These are phyloP conservation scores for Galerucella pusilla DNA, from an alignment of 2,888 invertebrate genomes.

Conservation along the genomic window DNA sequence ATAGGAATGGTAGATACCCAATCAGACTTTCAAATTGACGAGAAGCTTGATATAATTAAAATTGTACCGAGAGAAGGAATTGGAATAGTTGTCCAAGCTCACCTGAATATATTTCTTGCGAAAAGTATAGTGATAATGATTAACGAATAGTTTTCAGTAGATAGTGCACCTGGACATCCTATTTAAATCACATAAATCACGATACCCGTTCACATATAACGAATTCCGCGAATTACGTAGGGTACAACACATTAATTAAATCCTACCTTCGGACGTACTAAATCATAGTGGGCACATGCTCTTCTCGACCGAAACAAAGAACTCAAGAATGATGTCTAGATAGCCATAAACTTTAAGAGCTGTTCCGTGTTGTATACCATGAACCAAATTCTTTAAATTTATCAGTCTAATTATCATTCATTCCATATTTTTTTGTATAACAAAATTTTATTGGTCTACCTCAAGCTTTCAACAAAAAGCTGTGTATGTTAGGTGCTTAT, in stretches of 20 bases:
- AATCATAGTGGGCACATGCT: constrained; percentile 31
- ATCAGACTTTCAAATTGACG: too few relatives aligned
- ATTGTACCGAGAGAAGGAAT: too few relatives aligned
- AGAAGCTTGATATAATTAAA: too few relatives aligned
- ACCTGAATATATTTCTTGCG: not conserved
- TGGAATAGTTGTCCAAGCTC: not conserved
- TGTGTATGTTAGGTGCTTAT: too few relatives aligned
- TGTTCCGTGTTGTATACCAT: constrained; percentile 32
- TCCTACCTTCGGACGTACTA: constrained; percentile 25
- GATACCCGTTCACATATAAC: constrained; percentile 10
- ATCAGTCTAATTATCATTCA: constrained; percentile 10
- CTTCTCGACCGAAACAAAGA: constrained; percentile 31
- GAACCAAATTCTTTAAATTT: constrained; percentile 25
- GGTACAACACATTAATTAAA: constrained; percentile 29
- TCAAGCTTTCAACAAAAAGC: not conserved
- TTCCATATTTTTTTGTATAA: not conserved
- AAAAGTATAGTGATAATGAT: not conserved
- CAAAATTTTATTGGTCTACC: not conserved
- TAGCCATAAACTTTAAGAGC: constrained; percentile 32
- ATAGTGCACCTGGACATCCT: constrained; percentile 21
- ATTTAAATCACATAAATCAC: constrained; percentile 28
- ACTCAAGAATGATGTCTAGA: constrained; percentile 35
- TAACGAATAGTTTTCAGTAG: constrained; percentile 34
- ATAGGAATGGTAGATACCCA: too few relatives aligned
- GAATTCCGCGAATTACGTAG: constrained; percentile 30